phyloP scores from a whole-genome alignment of 2,888 invertebrate species.

The Mythimna ferrago region DNA sequence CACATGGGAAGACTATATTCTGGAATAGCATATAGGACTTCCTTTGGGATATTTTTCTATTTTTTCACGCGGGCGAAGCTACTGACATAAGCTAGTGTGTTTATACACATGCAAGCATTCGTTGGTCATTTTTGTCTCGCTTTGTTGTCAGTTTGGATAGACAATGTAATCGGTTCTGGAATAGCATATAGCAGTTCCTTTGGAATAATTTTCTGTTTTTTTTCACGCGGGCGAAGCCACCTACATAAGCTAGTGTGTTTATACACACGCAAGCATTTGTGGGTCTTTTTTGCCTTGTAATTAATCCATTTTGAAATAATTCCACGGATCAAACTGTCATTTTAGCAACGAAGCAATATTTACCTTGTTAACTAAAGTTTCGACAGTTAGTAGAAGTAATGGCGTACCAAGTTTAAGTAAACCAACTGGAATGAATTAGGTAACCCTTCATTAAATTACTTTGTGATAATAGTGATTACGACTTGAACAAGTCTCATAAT shows the following conservation, averaged over 20 bases:
- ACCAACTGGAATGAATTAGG: slow-evolving; percentile 70
- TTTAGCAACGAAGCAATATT: slow-evolving; percentile 77
- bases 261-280: background rate
- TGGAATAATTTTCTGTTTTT: too few species aligned
- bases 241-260: too few species aligned
- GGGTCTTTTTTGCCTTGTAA: slow-evolving; percentile 10
- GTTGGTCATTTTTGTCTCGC: background rate
- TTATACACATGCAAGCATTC: background rate
- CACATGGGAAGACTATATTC: too few species aligned
- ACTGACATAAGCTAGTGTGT: too few species aligned
- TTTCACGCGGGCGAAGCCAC: too few species aligned
- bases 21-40: too few species aligned
- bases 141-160: too few species aligned
- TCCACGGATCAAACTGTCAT: slow-evolving; percentile 60
- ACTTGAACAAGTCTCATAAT: slow-evolving; percentile 32
- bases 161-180: too few species aligned
- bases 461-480: slow-evolving; percentile 41
- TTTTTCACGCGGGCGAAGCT: too few species aligned
- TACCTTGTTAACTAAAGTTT: slow-evolving; percentile 79
- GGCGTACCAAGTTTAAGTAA: slow-evolving; percentile 70
- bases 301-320: slow-evolving; percentile 36
- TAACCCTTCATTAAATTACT: slow-evolving; percentile 66
- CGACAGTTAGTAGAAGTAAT: slow-evolving; percentile 72
- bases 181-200: too few species aligned
- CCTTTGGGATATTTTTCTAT: too few species aligned